These are phyloP conservation scores for Oreonectes daqikongensis DNA, from an alignment of 2,797 vertebrate species.

Conservation along the genomic window DNA sequence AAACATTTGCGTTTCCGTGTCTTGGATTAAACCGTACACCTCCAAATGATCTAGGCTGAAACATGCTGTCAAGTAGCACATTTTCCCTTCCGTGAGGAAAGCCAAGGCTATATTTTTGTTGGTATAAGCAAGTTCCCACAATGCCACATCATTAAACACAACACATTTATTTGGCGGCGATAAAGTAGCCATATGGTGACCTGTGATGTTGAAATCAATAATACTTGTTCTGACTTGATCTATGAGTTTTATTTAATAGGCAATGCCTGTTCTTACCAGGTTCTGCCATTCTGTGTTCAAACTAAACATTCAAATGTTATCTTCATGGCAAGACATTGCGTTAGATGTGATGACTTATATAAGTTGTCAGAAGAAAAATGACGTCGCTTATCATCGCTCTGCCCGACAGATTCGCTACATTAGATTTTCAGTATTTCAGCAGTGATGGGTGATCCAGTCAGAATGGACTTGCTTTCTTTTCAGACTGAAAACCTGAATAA, in stretches of 20 bases:
- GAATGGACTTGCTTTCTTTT: conserved; percentile 67
- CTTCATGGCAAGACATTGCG: conserved; percentile 59
- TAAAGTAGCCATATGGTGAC: conserved; percentile 47
- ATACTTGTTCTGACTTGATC: conserved; percentile 59
- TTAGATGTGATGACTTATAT: conserved; percentile 64
- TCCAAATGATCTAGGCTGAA: conserved; percentile 69
- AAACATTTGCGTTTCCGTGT: conserved; percentile 71
- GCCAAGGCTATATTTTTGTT: conserved; percentile 70
- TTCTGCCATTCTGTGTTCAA: conserved; percentile 66
- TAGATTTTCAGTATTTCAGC: conserved; percentile 68
- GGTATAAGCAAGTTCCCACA: conserved; percentile 64
- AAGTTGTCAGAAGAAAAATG: conserved; percentile 67
- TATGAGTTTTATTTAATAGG: conserved; percentile 64
- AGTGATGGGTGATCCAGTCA: conserved; percentile 64
- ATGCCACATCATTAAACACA: conserved; percentile 48
- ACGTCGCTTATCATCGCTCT: conserved; percentile 63
- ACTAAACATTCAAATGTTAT: conserved; percentile 68
- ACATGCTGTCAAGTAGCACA: conserved; percentile 71
- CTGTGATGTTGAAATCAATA: conserved; percentile 64
- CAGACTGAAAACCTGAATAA: conserved; percentile 72
- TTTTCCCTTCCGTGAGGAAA: conserved; percentile 65
- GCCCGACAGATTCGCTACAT: conserved; percentile 64
- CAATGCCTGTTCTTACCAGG: conserved; percentile 66
- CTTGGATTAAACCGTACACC: conserved; percentile 62
- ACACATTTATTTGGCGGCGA: conserved; percentile 63